These are phyloP conservation scores for Troides helena DNA, from an alignment of 2,888 invertebrate genomes.

Conservation along the genomic window DNA sequence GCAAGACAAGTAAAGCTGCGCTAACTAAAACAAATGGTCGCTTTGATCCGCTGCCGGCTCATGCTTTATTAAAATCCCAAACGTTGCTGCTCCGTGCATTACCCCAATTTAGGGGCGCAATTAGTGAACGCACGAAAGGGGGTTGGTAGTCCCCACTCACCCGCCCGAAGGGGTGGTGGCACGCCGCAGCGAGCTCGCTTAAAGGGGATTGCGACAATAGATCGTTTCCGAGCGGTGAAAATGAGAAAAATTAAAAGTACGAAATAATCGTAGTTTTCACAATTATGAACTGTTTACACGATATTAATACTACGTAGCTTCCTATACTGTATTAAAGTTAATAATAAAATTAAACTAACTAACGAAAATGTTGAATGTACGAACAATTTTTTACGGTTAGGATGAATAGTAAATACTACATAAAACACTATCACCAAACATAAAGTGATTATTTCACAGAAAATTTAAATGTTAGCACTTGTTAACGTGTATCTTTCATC, in stretches of 20 bases:
- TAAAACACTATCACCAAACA: too few relatives aligned
- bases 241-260: neutral
- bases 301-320: neutral
- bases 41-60: conserved; percentile 60
- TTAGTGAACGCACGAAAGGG: conserved; percentile 65
- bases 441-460: too few relatives aligned
- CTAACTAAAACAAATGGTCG: conserved; percentile 73
- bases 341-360: neutral
- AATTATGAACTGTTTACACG: neutral
- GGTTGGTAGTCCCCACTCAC: conserved; percentile 45
- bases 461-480: too few relatives aligned
- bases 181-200: conserved; percentile 17
- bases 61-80: conserved; percentile 74
- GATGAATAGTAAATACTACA: too few relatives aligned
- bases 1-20: conserved; percentile 52
- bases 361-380: too few relatives aligned
- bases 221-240: conserved; percentile 10
- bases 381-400: too few relatives aligned
- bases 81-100: conserved; percentile 67
- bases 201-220: conserved; percentile 22
- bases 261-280: neutral
- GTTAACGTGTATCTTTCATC: too few relatives aligned
- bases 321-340: neutral
- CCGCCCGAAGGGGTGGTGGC: conserved; percentile 39
- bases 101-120: conserved; percentile 76